These are phyloP conservation scores for Luidia sarsii DNA, from an alignment of 53 echinoderm and acorn worm species.

Conservation along the genomic window DNA sequence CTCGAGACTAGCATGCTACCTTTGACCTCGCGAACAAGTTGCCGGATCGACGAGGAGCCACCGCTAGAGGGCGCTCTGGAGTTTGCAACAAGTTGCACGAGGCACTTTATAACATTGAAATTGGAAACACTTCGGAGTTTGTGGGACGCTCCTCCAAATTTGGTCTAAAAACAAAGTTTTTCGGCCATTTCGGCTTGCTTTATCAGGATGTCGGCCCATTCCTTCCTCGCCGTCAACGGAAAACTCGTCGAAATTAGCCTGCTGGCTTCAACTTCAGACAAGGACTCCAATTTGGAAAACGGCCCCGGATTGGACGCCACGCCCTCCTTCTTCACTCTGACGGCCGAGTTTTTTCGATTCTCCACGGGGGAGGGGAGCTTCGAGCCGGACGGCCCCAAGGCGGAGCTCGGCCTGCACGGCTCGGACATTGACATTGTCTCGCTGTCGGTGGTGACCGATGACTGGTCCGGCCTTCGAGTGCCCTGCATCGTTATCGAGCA, in stretches of 20 bases:
- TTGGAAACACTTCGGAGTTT: too few species aligned
- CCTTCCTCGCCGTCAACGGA: background rate
- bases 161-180: too few species aligned
- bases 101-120: too few species aligned
- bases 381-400: background rate
- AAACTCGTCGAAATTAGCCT: background rate
- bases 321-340: too few species aligned
- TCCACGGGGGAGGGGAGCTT: constrained; percentile 12
- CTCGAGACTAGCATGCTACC: too few species aligned
- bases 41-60: background rate
- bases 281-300: too few species aligned
- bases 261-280: too few species aligned
- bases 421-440: background rate
- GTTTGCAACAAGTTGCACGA: too few species aligned
- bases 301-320: too few species aligned
- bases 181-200: too few species aligned
- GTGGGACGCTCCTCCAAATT: too few species aligned
- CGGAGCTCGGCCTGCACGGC: background rate
- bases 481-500: constrained; percentile 25
- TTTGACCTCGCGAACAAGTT: too few species aligned
- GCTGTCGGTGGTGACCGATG: background rate
- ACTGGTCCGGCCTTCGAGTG: constrained; percentile 4
- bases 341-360: constrained; percentile 22
- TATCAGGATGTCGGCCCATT: background rate
- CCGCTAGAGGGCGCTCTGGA: constrained; percentile 1